Percentiles rank a stretch among this genome's conserved stretches.
These are phyloP conservation scores for Lepus timidus DNA, from an alignment of 2,113 vertebrate species.

Conservation along the genomic window DNA sequence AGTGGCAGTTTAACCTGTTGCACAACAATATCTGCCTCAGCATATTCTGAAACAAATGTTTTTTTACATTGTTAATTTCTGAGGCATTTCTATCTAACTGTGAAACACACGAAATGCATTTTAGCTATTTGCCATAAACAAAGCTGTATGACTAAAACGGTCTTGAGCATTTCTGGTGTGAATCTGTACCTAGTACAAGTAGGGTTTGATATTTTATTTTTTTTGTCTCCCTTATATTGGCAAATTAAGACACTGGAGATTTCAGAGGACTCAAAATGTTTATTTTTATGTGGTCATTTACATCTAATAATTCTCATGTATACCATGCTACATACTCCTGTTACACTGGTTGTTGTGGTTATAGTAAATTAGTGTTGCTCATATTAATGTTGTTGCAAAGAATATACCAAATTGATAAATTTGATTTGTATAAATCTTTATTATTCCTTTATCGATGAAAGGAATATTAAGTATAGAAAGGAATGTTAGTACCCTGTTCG, in stretches of 20 bases:
- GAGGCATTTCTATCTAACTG: neutral
- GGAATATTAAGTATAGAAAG: neutral
- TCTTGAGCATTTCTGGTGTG: neutral
- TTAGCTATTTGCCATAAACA: neutral
- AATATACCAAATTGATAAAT: slow-evolving; percentile 2
- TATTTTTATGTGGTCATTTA: neutral
- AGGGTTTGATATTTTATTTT: neutral
- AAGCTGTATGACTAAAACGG: neutral
- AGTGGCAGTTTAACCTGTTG: too few relatives aligned
- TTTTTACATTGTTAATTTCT: neutral
- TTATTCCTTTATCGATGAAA: neutral
- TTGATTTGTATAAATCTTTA: slow-evolving; percentile 3
- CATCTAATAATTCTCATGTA: neutral
- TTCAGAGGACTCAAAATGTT: neutral
- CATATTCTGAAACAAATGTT: neutral
- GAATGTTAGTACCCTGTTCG: neutral
- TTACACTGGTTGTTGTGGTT: neutral
- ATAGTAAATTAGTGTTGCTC: neutral
- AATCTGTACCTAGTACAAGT: neutral
- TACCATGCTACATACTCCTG: neutral
- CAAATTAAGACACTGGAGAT: slow-evolving; percentile 16
- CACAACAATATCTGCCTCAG: too few relatives aligned
- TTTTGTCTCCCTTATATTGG: slow-evolving; percentile 22
- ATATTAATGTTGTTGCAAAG: neutral
- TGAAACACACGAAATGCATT: neutral